These are phyloP conservation scores for Enteromius unitaeniatus DNA, from an alignment of 2,797 vertebrate genomes.

Conservation along the genomic window DNA sequence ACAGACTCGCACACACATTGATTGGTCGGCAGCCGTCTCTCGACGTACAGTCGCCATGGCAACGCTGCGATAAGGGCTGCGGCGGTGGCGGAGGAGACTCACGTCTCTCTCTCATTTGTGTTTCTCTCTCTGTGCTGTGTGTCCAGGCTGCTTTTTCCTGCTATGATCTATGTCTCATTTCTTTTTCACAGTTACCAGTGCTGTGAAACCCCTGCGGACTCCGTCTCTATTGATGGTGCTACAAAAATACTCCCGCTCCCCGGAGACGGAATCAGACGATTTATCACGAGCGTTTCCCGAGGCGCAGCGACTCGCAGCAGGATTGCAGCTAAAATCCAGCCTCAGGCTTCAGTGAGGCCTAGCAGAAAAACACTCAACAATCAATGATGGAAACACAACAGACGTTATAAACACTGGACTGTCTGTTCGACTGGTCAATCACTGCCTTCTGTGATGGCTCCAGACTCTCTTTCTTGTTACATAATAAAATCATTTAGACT, in stretches of 20 bases:
- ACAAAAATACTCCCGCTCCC: slow-evolving; percentile 29
- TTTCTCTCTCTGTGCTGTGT: slow-evolving; percentile 34
- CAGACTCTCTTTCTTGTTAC: not conserved
- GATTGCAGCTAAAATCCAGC: slow-evolving; percentile 74
- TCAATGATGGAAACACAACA: not conserved
- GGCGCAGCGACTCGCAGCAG: slow-evolving; percentile 61
- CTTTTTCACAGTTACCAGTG: slow-evolving; percentile 52
- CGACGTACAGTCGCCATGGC: slow-evolving; percentile 53
- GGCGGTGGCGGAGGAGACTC: slow-evolving; percentile 38
- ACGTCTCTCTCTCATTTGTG: slow-evolving; percentile 53
- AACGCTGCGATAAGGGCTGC: slow-evolving; percentile 56
- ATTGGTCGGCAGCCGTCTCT: slow-evolving; percentile 43
- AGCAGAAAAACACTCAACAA: slow-evolving; percentile 50
- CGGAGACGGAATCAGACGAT: slow-evolving; percentile 64
- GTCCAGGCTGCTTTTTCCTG: not conserved
- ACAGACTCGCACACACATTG: slow-evolving; percentile 52
- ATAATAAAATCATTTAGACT: not conserved
- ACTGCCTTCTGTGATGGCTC: not conserved
- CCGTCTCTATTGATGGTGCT: slow-evolving; percentile 10
- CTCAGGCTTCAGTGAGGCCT: slow-evolving; percentile 71
- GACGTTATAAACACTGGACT: not conserved
- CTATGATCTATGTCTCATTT: slow-evolving; percentile 17
- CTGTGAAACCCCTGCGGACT: slow-evolving; percentile 7
- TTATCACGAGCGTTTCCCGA: slow-evolving; percentile 24
- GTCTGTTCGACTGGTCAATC: not conserved